Percentiles rank a stretch among this genome's conserved stretches.
Conservation (phyloP, 1,140 invertebrate species). For the Thereuonema tuberculata region DNA sequence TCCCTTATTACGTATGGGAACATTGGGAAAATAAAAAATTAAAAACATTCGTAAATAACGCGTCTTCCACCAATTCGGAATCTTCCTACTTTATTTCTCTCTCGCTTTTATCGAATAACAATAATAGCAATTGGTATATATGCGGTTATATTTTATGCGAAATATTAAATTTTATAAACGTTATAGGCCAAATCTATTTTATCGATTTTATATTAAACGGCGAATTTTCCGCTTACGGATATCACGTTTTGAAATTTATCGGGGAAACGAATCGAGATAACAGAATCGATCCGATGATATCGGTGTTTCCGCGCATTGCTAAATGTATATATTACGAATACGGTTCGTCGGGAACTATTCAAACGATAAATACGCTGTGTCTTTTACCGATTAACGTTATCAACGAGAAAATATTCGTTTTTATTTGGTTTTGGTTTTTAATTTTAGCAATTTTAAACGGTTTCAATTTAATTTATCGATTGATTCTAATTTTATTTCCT, state of each 20-base stretch:
- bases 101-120: too few species aligned
- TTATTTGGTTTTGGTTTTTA: neutral
- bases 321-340: constrained; percentile 9
- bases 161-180: neutral
- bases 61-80: too few species aligned
- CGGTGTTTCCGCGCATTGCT: constrained; percentile 10
- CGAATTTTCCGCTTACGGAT: neutral
- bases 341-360: constrained; percentile 1
- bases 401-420: constrained; percentile 4
- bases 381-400: neutral
- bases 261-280: neutral
- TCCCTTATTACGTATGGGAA: too few species aligned
- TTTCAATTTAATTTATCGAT: too few species aligned
- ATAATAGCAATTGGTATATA: too few species aligned
- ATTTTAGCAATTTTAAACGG: neutral
- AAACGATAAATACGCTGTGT: constrained; percentile 5
- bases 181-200: neutral
- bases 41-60: too few species aligned
- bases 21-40: too few species aligned
- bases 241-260: neutral
- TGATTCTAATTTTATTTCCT: too few species aligned
- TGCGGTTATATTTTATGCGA: neutral
- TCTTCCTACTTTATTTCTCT: too few species aligned
- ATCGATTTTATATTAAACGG: neutral
- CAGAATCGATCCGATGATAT: neutral